These are phyloP conservation scores for Glyptemys insculpta DNA, from an alignment of 2,797 vertebrate genomes.

Conservation along the genomic window DNA sequence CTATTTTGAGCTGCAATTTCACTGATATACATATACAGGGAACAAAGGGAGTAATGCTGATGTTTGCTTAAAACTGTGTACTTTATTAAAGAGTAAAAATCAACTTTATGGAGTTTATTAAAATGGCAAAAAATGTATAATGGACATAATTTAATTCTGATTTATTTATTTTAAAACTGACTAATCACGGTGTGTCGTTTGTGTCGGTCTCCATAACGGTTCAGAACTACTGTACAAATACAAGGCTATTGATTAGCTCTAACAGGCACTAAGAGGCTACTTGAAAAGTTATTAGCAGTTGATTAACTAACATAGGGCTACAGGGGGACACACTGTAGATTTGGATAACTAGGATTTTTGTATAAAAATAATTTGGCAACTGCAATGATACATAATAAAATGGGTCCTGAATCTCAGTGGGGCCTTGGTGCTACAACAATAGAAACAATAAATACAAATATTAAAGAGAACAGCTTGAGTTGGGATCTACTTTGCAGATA, in stretches of 20 bases:
- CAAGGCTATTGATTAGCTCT: not conserved
- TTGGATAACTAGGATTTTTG: not conserved
- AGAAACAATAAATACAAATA: not conserved
- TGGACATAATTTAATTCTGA: not conserved
- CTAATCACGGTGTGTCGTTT: not conserved
- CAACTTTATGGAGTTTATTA: not conserved
- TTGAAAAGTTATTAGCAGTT: not conserved
- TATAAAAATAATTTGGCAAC: too few species aligned
- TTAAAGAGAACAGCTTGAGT: constrained; percentile 17
- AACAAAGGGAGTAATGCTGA: not conserved
- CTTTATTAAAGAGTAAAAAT: not conserved
- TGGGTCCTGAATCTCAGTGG: not conserved
- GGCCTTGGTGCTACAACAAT: not conserved
- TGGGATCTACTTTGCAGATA: not conserved
- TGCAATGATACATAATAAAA: not conserved
- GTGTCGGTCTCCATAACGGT: not conserved
- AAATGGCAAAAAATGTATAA: not conserved
- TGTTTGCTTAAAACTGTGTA: not conserved
- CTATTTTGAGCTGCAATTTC: not conserved
- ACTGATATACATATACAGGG: not conserved
- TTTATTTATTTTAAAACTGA: not conserved
- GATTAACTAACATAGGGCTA: not conserved
- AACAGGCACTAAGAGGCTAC: not conserved
- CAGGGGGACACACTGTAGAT: not conserved
- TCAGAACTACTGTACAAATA: not conserved